Conservation (phyloP, 2,888 invertebrate species). For the Aproaerema taeniolella region DNA sequence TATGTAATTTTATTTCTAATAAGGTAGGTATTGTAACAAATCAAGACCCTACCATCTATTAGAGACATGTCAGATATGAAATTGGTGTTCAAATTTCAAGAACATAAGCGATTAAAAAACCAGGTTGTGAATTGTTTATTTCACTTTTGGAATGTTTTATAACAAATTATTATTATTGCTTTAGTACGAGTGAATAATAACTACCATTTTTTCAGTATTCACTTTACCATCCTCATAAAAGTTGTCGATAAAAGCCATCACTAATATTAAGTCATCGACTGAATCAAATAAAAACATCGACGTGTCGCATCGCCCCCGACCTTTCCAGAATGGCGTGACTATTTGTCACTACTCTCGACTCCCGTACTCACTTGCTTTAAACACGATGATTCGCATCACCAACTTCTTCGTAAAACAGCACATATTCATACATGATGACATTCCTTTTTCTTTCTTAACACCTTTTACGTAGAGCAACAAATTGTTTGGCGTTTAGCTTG, state of each 20-base stretch:
- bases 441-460: not conserved
- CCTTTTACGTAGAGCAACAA: not conserved
- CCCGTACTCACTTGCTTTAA: conserved; percentile 64
- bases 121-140: too few species aligned
- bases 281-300: conserved; percentile 69
- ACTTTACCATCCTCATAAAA: too few species aligned
- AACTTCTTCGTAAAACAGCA: conserved; percentile 29
- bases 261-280: conserved; percentile 70
- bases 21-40: too few species aligned
- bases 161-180: too few species aligned
- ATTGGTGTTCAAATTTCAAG: too few species aligned
- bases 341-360: conserved; percentile 75
- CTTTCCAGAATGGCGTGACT: conserved; percentile 68
- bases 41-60: too few species aligned
- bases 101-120: too few species aligned
- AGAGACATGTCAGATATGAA: too few species aligned
- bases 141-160: too few species aligned
- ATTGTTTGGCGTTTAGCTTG: not conserved
- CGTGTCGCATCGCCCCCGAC: conserved; percentile 57
- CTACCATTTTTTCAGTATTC: too few species aligned
- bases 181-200: too few species aligned
- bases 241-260: conserved; percentile 43
- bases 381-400: conserved; percentile 70
- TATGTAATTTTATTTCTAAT: too few species aligned
- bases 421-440: conserved; percentile 15